Evolutionary conservation across 2,888 invertebrate species (phyloP).

Genomic region (Mesorhabditis spiculigera): DNA sequence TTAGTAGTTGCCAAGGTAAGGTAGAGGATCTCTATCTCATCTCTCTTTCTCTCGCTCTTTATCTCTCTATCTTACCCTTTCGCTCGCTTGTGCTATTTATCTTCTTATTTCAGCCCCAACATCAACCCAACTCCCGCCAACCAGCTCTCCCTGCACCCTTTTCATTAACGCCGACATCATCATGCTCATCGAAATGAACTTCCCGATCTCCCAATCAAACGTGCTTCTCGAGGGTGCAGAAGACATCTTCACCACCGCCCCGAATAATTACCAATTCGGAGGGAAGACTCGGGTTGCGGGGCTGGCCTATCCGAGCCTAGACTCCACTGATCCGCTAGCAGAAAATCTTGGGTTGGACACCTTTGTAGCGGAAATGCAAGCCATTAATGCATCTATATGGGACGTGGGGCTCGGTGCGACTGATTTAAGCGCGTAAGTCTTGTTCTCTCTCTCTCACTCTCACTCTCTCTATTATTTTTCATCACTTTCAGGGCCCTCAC

Average conservation of each 20-base stretch:
- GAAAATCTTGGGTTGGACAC: neutral
- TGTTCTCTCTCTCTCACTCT: neutral
- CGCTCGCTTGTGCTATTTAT: no score
- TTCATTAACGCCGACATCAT: neutral
- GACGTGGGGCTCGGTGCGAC: neutral
- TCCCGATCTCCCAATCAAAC: neutral
- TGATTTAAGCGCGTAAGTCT: neutral
- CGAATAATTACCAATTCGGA: neutral
- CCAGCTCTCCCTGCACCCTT: neutral
- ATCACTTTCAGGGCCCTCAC: neutral
- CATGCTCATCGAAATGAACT: neutral
- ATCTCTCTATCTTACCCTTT: no score
- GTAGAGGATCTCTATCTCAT: no score
- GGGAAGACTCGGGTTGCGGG: neutral
- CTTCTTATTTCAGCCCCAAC: neutral
- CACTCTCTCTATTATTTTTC: neutral
- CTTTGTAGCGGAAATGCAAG: neutral
- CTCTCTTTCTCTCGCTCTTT: no score
- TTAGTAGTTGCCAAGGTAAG: no score
- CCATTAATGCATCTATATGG: neutral
- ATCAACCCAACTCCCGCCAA: neutral
- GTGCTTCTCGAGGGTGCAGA: neutral
- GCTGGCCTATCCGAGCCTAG: slow-evolving; percentile 4
- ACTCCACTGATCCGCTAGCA: neutral
- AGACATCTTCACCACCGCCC: neutral